phyloP scores from a whole-genome alignment of 2,888 invertebrate species.

The Sinohyriopsis cumingii region DNA sequence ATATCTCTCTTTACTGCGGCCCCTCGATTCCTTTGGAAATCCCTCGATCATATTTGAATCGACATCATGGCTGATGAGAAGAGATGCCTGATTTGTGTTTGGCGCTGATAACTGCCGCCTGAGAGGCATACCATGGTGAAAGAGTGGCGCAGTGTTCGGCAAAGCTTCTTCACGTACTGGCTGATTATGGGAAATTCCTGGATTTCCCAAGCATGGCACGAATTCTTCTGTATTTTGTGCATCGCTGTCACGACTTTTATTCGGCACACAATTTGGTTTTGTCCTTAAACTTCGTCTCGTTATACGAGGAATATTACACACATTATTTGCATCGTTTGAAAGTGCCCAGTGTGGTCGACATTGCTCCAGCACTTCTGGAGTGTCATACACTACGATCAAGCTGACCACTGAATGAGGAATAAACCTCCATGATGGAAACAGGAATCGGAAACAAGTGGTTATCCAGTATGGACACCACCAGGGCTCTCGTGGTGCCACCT shows the following conservation, averaged over 20 bases:
- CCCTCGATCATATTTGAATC: too few relatives aligned
- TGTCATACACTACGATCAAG: neutral
- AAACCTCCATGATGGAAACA: conserved; percentile 1
- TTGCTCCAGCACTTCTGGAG: neutral
- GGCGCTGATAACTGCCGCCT: too few relatives aligned
- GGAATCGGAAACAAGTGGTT: conserved; percentile 2
- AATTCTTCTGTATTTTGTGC: conserved; percentile 1
- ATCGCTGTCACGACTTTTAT: neutral
- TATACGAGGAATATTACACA: neutral
- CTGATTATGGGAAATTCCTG: neutral
- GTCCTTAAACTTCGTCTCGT: neutral
- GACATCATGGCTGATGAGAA: too few relatives aligned
- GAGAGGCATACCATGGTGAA: too few relatives aligned
- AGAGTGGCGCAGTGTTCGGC: too few relatives aligned
- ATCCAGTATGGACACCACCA: conserved; percentile 9
- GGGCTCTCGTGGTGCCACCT: neutral
- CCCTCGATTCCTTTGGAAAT: too few relatives aligned
- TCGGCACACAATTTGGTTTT: neutral
- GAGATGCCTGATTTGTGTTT: too few relatives aligned
- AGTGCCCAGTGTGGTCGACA: neutral
- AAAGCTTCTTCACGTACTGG: too few relatives aligned
- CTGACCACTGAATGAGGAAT: conserved; percentile 9
- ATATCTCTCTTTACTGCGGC: too few relatives aligned
- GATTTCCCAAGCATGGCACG: neutral
- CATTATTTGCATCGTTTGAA: neutral